A percentile compares a stretch with the other conserved stretches of the same genome.
phyloP scores from a whole-genome alignment of 2,113 vertebrate genomes.

The Burhinus bistriatus region DNA sequence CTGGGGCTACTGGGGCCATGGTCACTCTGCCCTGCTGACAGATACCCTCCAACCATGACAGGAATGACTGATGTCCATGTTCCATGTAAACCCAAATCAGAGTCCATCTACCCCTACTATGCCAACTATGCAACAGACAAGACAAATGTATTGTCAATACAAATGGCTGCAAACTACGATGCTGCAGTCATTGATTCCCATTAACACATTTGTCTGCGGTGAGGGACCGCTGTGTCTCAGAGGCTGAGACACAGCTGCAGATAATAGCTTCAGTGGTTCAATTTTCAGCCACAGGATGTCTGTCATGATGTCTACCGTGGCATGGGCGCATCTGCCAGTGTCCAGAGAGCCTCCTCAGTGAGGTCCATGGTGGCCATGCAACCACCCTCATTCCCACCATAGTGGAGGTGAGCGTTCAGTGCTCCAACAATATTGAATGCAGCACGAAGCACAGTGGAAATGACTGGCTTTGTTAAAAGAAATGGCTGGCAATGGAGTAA shows the following conservation, averaged over 20 bases:
- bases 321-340: not conserved
- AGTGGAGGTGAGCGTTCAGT: not conserved
- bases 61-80: not conserved
- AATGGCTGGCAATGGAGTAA: not conserved
- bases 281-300: not conserved
- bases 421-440: not conserved
- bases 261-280: fast-evolving
- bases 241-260: not conserved
- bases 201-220: not conserved
- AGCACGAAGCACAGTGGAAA: not conserved
- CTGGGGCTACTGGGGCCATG: not conserved
- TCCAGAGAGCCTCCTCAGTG: not conserved
- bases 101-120: not conserved
- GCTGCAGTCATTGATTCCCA: not conserved
- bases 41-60: not conserved
- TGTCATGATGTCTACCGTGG: not conserved
- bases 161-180: not conserved
- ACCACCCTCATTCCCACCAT: fast-evolving
- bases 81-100: not conserved
- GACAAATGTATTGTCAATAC: not conserved
- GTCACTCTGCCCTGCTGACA: not conserved
- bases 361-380: not conserved
- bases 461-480: not conserved
- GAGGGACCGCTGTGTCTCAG: not conserved
- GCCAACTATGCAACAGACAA: not conserved